Percentiles rank a stretch among this genome's conserved stretches.
Conservation (phyloP, 2,797 vertebrate species). For the Periophthalmus magnuspinnatus region DNA sequence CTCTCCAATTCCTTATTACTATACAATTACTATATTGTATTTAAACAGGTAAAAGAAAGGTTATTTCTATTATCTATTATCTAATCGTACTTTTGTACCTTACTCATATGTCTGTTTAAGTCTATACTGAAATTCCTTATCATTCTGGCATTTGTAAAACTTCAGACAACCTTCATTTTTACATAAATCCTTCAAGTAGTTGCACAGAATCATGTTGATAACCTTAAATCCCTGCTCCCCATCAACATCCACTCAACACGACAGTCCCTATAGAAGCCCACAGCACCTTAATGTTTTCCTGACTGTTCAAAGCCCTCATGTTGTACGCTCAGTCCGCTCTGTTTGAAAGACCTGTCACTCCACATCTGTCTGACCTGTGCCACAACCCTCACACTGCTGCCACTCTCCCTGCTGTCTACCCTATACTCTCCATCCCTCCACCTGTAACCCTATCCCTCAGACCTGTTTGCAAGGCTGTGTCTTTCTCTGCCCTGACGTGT, state of each 20-base stretch:
- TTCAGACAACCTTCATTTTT: not conserved
- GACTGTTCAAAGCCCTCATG: constrained; percentile 56
- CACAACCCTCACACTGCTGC: constrained; percentile 42
- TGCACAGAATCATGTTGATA: constrained; percentile 26
- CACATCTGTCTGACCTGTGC: constrained; percentile 64
- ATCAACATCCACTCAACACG: constrained; percentile 38
- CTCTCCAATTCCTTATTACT: no score
- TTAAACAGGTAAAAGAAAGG: no score
- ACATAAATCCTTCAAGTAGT: not conserved
- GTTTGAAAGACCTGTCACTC: constrained; percentile 73
- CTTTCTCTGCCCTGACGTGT: constrained; percentile 40
- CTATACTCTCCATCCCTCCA: constrained; percentile 54
- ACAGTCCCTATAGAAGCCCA: constrained; percentile 46
- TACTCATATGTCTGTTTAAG: not conserved
- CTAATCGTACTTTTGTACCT: no score
- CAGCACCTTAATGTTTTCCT: constrained; percentile 62
- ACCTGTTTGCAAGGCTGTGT: constrained; percentile 48
- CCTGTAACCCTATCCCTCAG: constrained; percentile 53
- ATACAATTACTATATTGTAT: no score
- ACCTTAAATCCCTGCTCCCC: constrained; percentile 54
- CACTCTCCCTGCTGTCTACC: constrained; percentile 2
- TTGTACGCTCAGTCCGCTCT: constrained; percentile 34
- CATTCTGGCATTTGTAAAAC: not conserved
- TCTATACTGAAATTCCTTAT: not conserved
- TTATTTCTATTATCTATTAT: no score